Conservation (phyloP, 2,113 vertebrate species). For the Petrocephalus microphthalmus region DNA sequence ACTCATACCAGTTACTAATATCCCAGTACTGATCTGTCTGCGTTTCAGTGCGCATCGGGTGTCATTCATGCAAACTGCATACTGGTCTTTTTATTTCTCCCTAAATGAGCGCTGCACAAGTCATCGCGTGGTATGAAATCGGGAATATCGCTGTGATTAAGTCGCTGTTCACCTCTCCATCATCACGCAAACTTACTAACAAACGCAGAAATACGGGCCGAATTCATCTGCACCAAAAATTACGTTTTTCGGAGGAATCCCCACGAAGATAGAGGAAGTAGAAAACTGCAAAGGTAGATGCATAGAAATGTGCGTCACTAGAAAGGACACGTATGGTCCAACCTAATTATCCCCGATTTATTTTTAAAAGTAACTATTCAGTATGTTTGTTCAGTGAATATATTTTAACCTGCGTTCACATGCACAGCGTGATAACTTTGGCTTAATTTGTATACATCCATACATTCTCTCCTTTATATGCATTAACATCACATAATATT, state of each 20-base stretch:
- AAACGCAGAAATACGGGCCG: not conserved
- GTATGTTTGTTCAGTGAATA: not conserved
- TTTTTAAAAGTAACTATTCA: not conserved
- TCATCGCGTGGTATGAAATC: not conserved
- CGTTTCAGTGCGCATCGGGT: not conserved
- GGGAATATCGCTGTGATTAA: not conserved
- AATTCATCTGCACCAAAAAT: not conserved
- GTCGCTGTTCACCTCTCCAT: not conserved
- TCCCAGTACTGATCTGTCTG: not conserved
- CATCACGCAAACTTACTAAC: not conserved
- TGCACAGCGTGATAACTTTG: not conserved
- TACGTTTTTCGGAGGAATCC: not conserved
- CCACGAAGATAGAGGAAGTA: not conserved
- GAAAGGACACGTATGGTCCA: not conserved
- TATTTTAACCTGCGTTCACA: not conserved
- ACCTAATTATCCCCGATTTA: not conserved
- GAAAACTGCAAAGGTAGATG: not conserved
- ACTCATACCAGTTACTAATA: not conserved
- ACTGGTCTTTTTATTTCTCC: not conserved
- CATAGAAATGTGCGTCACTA: not conserved
- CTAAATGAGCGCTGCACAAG: not conserved
- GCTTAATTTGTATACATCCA: not conserved
- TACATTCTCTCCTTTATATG: not conserved
- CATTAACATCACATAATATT: not conserved
- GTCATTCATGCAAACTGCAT: not conserved